These are phyloP conservation scores for Gymnosoma rotundatum DNA, from an alignment of 2,888 invertebrate species.

Conservation along the genomic window DNA sequence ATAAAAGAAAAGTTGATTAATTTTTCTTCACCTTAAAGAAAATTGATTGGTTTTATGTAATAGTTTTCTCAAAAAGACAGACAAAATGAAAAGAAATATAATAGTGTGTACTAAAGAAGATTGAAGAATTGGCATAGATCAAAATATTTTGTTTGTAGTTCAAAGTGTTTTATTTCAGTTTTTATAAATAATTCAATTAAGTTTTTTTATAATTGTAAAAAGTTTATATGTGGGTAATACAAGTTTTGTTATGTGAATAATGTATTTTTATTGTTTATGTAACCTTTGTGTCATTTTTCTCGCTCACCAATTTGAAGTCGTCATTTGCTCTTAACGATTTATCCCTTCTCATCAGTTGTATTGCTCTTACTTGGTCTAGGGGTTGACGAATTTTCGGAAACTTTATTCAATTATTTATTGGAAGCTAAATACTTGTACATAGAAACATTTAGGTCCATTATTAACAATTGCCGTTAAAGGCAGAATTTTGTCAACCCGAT, in stretches of 20 bases:
- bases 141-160: not conserved
- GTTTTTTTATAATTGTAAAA: conserved; percentile 34
- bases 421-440: no score
- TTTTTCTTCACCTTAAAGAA: conserved; percentile 18
- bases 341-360: no score
- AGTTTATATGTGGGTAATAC: not conserved
- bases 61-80: conserved; percentile 27
- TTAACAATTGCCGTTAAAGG: no score
- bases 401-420: no score
- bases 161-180: not conserved
- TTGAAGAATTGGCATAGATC: not conserved
- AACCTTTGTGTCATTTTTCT: conserved; percentile 56
- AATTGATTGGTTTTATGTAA: conserved; percentile 71
- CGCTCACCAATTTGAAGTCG: no score
- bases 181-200: not conserved
- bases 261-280: conserved; percentile 64
- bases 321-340: no score
- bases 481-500: no score
- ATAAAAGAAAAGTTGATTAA: conserved; percentile 45
- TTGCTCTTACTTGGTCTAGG: no score
- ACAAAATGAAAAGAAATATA: not conserved
- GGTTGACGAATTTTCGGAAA: no score
- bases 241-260: conserved; percentile 1
- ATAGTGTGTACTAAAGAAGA: not conserved
- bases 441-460: no score